phyloP scores from a whole-genome alignment of 2,113 vertebrate species.

The Halcyon malimbica region DNA sequence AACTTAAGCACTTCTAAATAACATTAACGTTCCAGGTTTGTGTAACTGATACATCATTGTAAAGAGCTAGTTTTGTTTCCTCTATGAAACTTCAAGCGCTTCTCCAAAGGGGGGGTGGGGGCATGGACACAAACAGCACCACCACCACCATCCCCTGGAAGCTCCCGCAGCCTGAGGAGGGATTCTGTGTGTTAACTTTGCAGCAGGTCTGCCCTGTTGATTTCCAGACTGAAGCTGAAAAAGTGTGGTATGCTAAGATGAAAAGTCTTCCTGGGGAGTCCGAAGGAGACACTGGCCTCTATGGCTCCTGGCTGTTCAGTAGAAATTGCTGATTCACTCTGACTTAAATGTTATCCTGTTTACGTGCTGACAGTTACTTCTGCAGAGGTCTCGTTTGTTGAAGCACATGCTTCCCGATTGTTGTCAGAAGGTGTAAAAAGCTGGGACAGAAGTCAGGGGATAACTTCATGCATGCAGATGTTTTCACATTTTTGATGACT shows the following conservation, averaged over 20 bases:
- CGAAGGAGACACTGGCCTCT: not conserved
- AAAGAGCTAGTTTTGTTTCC: not conserved
- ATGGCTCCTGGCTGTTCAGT: not conserved
- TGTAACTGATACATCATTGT: not conserved
- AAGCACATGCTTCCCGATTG: not conserved
- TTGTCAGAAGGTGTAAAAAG: not conserved
- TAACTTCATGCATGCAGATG: not conserved
- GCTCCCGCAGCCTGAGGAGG: rapidly evolving
- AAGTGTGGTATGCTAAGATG: not conserved
- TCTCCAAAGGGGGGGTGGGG: not conserved
- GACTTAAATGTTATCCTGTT: conserved; percentile 56
- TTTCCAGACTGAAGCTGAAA: not conserved
- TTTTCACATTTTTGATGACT: not conserved
- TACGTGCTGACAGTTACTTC: conserved; percentile 4
- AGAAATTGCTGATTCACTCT: conserved; percentile 54
- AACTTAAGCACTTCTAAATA: not conserved
- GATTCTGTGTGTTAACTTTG: not conserved
- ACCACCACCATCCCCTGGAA: not conserved
- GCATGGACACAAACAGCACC: not conserved
- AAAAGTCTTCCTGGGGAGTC: not conserved
- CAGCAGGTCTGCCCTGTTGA: not conserved
- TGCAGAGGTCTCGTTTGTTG: not conserved
- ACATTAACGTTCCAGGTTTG: not conserved
- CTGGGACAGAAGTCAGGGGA: not conserved
- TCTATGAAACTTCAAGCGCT: not conserved